Base-by-base conservation (phyloP, 2,888 invertebrate species). In the Spodoptera littoralis region DNA sequence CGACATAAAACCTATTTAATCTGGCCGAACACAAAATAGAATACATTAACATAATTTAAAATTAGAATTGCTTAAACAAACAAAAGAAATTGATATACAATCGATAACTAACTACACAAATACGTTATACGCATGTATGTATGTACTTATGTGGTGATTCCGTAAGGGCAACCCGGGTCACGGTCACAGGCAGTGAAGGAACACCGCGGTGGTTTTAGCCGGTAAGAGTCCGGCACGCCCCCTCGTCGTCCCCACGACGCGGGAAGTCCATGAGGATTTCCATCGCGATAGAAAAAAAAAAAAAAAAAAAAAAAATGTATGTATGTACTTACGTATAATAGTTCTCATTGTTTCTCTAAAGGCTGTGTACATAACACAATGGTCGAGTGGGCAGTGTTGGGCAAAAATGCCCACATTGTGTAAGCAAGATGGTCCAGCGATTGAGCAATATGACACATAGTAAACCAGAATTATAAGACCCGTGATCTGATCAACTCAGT, bases 331-430 rank as follows among this genome's bases (percentile, higher is more conserved):
- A 24, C 5, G 43, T 58, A 67, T 76, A 85, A 85, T 80, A 79
- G 77, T 79, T 73, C 76, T 86, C 87, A 90, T 91, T 91, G 91
- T 91, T 89, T 86, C 72, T 69, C 67, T 77, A 67, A 76, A 75
- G 76, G 73, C 80, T 81, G 67, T 60, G 58, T 65, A 79, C 52
- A 62, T 54, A 51, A 41, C 54, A 67, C 77, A 78, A 83, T 77
- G 75, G 70, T 59, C 65, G 82, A 81, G 88, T 89, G 87, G 88
- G 88, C 81, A 84, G 86, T 82, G 84, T 86, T 85, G 83, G 79
- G 90, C 89, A 88, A 90, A 91, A 91, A 88, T 88, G 78, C 84
- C 82, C 80, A 79, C 76, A 83, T 91, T 88, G 86, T 85, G 89
- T 84, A 90, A 89, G 80, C 72, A 79, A 81, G 84, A 87, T 85